These are phyloP conservation scores for Henicopernis longicauda DNA, from an alignment of 2,113 vertebrate genomes.

Conservation along the genomic window DNA sequence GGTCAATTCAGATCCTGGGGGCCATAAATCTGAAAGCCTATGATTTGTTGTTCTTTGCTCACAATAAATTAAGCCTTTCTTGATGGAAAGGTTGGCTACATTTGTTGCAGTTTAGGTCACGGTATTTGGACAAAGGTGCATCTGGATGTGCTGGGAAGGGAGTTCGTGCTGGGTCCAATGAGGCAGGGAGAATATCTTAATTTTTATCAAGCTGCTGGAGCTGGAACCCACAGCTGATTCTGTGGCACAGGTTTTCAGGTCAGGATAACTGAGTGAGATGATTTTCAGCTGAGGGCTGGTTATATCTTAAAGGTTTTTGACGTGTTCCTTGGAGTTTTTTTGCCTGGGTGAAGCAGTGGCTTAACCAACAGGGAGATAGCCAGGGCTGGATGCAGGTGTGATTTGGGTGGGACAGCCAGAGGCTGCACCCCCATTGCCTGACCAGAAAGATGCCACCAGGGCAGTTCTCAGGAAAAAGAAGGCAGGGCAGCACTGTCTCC, in stretches of 20 bases:
- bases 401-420: background rate
- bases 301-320: background rate
- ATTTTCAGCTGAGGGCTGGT: background rate
- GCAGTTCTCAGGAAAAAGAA: background rate
- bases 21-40: slow-evolving; percentile 78
- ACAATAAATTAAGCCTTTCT: slow-evolving; percentile 73
- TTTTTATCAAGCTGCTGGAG: background rate
- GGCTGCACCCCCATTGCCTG: background rate
- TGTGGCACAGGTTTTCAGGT: background rate
- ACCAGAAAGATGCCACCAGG: background rate
- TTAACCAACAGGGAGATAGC: background rate
- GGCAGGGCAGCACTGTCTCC: background rate
- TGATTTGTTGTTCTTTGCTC: slow-evolving; percentile 69
- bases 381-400: background rate
- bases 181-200: background rate
- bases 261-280: background rate
- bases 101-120: slow-evolving; percentile 53
- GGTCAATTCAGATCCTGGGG: slow-evolving; percentile 74
- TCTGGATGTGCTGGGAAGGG: background rate
- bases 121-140: background rate
- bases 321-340: background rate
- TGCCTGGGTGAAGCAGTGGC: background rate
- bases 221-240: background rate
- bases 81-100: slow-evolving; percentile 60
- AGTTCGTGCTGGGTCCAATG: background rate